phyloP scores from a whole-genome alignment of 2,113 vertebrate genomes.

The Cariama cristata region DNA sequence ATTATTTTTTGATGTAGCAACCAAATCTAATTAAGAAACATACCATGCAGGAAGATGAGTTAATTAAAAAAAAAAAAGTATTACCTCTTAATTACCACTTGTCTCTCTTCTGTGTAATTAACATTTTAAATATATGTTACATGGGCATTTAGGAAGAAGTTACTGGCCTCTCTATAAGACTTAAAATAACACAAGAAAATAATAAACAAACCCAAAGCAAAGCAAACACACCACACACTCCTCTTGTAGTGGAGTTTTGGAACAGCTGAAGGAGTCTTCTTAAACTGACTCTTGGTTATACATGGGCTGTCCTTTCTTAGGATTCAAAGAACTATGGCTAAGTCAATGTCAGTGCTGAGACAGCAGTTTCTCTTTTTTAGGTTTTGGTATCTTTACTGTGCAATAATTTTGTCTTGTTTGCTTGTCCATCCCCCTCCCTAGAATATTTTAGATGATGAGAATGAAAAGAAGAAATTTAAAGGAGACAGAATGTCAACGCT shows the following conservation, averaged over 20 bases:
- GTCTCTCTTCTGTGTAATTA: not conserved
- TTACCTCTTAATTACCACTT: not conserved
- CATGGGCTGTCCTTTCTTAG: not conserved
- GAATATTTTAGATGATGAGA: constrained; percentile 79
- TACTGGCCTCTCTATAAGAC: not conserved
- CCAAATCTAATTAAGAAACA: not conserved
- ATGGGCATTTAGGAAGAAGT: not conserved
- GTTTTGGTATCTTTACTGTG: not conserved
- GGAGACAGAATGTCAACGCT: constrained; percentile 54
- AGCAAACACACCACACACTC: not conserved
- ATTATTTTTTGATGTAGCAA: not conserved
- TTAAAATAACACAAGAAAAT: not conserved
- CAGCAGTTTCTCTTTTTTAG: not conserved
- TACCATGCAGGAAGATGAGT: not conserved
- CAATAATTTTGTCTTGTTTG: not conserved
- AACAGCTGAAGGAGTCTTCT: not conserved
- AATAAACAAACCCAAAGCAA: not conserved
- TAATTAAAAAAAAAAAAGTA: not conserved
- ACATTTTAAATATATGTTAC: not conserved
- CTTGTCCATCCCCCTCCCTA: not conserved
- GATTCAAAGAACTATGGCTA: not conserved
- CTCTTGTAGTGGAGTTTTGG: not conserved
- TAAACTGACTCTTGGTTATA: not conserved
- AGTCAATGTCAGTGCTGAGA: not conserved
- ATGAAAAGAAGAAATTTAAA: constrained; percentile 79